Evolutionary conservation across 1,140 invertebrate genomes (phyloP).

Genomic region (Archegozetes longisetosus): DNA sequence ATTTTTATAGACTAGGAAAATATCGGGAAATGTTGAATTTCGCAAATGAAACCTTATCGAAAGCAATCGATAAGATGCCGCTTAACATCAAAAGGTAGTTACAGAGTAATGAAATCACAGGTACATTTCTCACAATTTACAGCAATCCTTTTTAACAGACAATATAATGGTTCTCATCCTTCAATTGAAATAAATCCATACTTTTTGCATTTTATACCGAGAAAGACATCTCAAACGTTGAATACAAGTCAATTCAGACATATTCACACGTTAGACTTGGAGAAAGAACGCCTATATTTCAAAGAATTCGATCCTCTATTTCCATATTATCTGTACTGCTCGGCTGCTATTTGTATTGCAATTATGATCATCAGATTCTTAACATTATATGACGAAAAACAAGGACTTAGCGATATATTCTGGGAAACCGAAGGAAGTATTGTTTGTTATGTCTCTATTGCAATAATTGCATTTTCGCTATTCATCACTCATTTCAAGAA

Average conservation of each 20-base stretch:
- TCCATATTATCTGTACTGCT: slow-evolving; percentile 44
- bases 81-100: slow-evolving; percentile 11
- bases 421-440: background rate
- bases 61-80: slow-evolving; percentile 17
- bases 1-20: slow-evolving; percentile 7
- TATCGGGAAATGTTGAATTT: slow-evolving; percentile 16
- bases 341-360: slow-evolving; percentile 36
- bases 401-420: background rate
- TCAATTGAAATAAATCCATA: slow-evolving; percentile 40
- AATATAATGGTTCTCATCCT: slow-evolving; percentile 5
- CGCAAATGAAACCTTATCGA: slow-evolving; percentile 11
- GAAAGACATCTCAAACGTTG: background rate
- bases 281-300: slow-evolving; percentile 49
- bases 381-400: background rate
- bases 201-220: slow-evolving; percentile 38
- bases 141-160: background rate
- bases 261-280: slow-evolving; percentile 17
- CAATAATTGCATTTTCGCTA: slow-evolving; percentile 31
- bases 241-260: background rate
- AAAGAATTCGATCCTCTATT: slow-evolving; percentile 57
- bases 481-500: background rate
- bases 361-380: slow-evolving; percentile 15
- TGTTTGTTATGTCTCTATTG: slow-evolving; percentile 35
- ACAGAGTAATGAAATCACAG: background rate
- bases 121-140: too few species aligned